These are phyloP conservation scores for Drosophila melanica DNA, from an alignment of 1,140 invertebrate genomes.

Conservation along the genomic window DNA sequence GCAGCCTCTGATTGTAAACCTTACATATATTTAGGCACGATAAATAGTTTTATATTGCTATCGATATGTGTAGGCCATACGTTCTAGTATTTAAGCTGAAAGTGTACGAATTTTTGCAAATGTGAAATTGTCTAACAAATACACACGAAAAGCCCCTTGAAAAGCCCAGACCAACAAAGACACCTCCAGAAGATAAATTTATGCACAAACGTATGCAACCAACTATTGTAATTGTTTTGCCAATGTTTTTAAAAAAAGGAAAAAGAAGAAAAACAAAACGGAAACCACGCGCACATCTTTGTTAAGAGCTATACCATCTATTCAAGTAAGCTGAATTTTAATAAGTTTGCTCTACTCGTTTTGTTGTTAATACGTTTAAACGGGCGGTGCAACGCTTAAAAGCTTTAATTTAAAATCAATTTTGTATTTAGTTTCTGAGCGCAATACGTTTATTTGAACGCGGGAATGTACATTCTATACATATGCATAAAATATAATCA, in stretches of 20 bases:
- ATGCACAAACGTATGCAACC: slow-evolving; percentile 52
- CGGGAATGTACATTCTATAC: slow-evolving; percentile 17
- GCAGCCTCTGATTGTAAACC: slow-evolving; percentile 61
- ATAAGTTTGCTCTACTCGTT: slow-evolving; percentile 9
- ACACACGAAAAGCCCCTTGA: slow-evolving; percentile 33
- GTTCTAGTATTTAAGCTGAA: slow-evolving; percentile 75
- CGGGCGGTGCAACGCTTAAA: slow-evolving; percentile 22
- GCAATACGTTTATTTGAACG: slow-evolving; percentile 23
- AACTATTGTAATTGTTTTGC: slow-evolving; percentile 34
- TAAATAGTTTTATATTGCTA: slow-evolving; percentile 68
- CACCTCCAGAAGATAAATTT: slow-evolving; percentile 53
- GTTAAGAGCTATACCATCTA: slow-evolving; percentile 27
- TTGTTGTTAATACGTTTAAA: slow-evolving; percentile 7
- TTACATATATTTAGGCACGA: slow-evolving; percentile 60
- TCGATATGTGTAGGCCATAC: slow-evolving; percentile 77
- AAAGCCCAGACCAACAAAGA: slow-evolving; percentile 30
- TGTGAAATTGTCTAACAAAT: slow-evolving; percentile 81
- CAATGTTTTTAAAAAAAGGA: slow-evolving; percentile 17
- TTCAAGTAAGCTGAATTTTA: slow-evolving; percentile 20
- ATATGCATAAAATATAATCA: slow-evolving; percentile 25
- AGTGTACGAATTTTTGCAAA: slow-evolving; percentile 76
- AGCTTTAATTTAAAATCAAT: slow-evolving; percentile 42
- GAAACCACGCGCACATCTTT: slow-evolving; percentile 43
- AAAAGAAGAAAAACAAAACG: background rate
- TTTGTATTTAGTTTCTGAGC: slow-evolving; percentile 25